phyloP scores from a whole-genome alignment of 2,113 vertebrate species.

The Lathamus discolor region DNA sequence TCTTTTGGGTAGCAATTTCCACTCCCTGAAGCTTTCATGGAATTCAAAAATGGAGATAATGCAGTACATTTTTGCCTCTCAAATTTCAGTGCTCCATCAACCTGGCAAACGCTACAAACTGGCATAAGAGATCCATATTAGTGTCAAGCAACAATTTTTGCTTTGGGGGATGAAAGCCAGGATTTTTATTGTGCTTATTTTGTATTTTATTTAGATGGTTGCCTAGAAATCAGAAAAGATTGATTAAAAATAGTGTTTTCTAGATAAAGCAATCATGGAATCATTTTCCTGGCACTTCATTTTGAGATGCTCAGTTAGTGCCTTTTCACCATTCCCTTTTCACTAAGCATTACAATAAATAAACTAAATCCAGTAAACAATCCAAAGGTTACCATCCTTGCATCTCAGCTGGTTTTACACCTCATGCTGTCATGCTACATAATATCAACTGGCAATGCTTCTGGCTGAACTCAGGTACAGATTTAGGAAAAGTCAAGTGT shows the following conservation, averaged over 20 bases:
- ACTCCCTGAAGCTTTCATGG: neutral
- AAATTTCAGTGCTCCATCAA: neutral
- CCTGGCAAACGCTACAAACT: neutral
- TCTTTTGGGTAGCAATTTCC: neutral
- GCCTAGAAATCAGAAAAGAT: neutral
- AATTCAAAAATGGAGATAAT: neutral
- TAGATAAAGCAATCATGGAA: neutral
- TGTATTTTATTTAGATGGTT: neutral
- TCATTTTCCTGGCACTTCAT: neutral
- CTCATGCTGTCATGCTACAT: neutral
- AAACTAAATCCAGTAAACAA: neutral
- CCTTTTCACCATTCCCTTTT: neutral
- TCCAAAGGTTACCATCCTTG: neutral
- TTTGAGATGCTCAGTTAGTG: neutral
- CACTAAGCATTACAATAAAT: neutral
- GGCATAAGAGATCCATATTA: neutral
- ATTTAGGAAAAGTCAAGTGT: constrained; percentile 31
- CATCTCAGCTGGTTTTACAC: neutral
- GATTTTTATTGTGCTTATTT: neutral
- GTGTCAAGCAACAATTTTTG: neutral
- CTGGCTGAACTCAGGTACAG: constrained; percentile 11
- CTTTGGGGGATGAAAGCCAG: neutral
- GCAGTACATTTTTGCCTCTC: neutral
- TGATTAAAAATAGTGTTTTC: neutral
- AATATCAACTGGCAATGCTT: constrained; percentile 8